Conservation (phyloP, 2,113 vertebrate genomes). For the Raja brachyura region DNA sequence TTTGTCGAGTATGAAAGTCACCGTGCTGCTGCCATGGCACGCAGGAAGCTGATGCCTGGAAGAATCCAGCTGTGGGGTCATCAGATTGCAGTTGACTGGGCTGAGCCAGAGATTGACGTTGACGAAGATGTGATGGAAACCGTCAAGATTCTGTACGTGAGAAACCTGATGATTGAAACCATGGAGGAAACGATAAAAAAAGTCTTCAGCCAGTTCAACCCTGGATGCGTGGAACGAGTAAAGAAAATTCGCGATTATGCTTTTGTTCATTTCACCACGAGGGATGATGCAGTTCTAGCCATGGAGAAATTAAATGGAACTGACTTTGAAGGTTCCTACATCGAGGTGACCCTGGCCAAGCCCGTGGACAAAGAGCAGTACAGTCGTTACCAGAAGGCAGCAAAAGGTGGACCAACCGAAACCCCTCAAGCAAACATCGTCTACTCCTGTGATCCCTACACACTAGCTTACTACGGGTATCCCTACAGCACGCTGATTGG, state of each 20-base stretch:
- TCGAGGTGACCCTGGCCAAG: slow-evolving; percentile 96
- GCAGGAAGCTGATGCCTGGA: slow-evolving; percentile 93
- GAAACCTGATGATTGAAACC: slow-evolving; percentile 98
- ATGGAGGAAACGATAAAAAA: slow-evolving; percentile 86
- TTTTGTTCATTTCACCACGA: slow-evolving; percentile 89
- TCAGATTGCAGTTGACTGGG: slow-evolving; percentile 98
- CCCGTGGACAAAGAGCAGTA: slow-evolving; percentile 98
- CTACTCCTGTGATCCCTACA: slow-evolving; percentile 93
- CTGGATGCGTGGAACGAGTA: slow-evolving; percentile 87
- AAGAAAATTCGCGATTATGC: slow-evolving; percentile 98
- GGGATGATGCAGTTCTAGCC: slow-evolving; percentile 86
- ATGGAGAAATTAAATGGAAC: slow-evolving; percentile 91
- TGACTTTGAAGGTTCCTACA: slow-evolving; percentile 88
- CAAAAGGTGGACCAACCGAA: slow-evolving; percentile 67
- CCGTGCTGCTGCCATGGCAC: slow-evolving; percentile 91
- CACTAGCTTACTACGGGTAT: slow-evolving; percentile 89
- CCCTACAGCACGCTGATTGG: slow-evolving; percentile 91
- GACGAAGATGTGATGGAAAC: slow-evolving; percentile 98
- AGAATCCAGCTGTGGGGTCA: slow-evolving; percentile 97
- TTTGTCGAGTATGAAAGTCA: slow-evolving; percentile 98
- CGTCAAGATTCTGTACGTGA: slow-evolving; percentile 95
- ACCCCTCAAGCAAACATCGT: slow-evolving; percentile 73
- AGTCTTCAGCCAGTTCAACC: slow-evolving; percentile 89
- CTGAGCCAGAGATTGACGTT: slow-evolving; percentile 94
- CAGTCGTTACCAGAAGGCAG: slow-evolving; percentile 93